Base-by-base conservation (phyloP, 2,113 vertebrate species). In the Halichoerus grypus region DNA sequence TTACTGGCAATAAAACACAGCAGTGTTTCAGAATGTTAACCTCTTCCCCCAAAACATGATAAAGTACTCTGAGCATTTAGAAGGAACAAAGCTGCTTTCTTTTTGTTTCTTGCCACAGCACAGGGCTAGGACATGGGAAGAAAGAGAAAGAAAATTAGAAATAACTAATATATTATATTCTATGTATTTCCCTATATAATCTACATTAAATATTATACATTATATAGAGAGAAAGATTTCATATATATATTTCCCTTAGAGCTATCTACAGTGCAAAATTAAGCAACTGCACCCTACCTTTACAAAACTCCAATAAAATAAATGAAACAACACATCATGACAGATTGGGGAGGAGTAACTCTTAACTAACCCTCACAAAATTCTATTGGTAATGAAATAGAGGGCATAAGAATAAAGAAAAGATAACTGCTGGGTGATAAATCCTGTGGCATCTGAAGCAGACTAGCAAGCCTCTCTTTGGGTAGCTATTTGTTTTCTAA, bases 1-100 rank as follows among this genome's bases (percentile, higher is more conserved):
- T 96, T 90, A 88, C 95, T 98, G 95, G 83, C 86, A 98, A 96
- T 97, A 98, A 98, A 98, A 97, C 96, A 74, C 79, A n/a, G 0
- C 19, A 72, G 81, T 96, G 95, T 63, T 86, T 94, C 97, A 95
- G 96, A 97, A 97, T n/a, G 74, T 97, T 94, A 97, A 97, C 91
- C 92, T 98, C 74, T 95, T 86, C 85, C 95, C 93, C 71, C 80
- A 69, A 96, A 98, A 88, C 97, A 94, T 81, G 90, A 96, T 55
- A 28, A 96, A 97, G 63, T 92, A 61, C 93, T 93, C 84, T 77
- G 28, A 82, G 77, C 51, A n/a, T 93, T 19, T 39, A 26, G 53
- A 15, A 83, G 18, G 49, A 4, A 59, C 65, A 94, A 67, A 33
- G 39, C 13, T 91, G 31, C 19, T 72, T 84, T 65, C 18, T 91